A percentile compares a stretch with the other conserved stretches of the same genome.
Conservation (phyloP, 64 coral and sea anemone genomes). For the Montipora capricornis region DNA sequence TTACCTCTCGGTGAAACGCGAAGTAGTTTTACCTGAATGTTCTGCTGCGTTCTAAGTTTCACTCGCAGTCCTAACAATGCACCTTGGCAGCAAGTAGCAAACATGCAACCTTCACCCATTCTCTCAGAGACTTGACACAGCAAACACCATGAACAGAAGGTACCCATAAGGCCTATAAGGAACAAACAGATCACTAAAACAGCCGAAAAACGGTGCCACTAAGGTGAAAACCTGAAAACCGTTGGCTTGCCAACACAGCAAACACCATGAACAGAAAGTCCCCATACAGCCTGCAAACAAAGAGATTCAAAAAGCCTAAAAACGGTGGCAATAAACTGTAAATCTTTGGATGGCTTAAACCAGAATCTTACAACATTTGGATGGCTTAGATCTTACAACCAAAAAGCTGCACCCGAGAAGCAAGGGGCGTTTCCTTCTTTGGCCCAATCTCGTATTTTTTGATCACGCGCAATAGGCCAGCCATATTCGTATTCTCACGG, state of each 20-base stretch:
- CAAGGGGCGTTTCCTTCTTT: too few species aligned
- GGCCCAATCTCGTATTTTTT: too few species aligned
- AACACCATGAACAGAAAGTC: constrained; percentile 56
- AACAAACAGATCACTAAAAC: not conserved
- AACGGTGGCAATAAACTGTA: too few species aligned
- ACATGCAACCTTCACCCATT: constrained; percentile 94
- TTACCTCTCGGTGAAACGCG: not conserved
- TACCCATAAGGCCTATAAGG: constrained; percentile 34
- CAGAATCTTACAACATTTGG: too few species aligned
- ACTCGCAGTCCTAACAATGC: constrained; percentile 78
- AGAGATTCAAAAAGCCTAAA: not conserved
- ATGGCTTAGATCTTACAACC: too few species aligned
- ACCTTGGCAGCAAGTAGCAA: constrained; percentile 83
- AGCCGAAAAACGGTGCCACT: too few species aligned
- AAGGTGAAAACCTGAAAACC: too few species aligned
- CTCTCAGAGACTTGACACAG: constrained; percentile 78
- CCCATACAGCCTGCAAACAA: constrained; percentile 27
- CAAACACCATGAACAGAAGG: constrained; percentile 63
- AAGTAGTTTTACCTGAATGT: constrained; percentile 81
- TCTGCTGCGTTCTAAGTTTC: constrained; percentile 83
- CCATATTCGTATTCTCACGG: too few species aligned
- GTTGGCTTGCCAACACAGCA: not conserved
- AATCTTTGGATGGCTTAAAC: too few species aligned
- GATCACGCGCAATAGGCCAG: too few species aligned
- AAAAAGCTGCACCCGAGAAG: too few species aligned